Conservation (phyloP, 2,113 vertebrate species). For the Syngnathoides biaculeatus region DNA sequence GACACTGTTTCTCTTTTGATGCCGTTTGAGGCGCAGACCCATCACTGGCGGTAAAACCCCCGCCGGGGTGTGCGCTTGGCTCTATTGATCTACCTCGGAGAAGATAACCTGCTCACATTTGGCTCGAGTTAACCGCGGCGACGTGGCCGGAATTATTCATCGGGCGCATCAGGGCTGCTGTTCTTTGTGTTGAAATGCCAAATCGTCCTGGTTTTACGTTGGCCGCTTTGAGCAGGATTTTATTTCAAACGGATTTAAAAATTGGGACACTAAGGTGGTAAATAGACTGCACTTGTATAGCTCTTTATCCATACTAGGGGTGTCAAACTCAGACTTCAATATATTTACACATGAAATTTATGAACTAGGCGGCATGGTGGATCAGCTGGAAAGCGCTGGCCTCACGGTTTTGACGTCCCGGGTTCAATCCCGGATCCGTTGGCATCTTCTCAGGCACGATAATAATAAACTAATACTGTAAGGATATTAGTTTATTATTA, state of each 20-base stretch:
- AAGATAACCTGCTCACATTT: constrained; percentile 2
- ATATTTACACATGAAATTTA: too few relatives aligned
- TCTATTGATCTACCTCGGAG: not conserved
- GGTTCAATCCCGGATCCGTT: too few relatives aligned
- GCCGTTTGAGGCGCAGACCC: not conserved
- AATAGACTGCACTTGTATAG: too few relatives aligned
- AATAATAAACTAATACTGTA: too few relatives aligned
- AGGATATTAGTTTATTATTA: too few relatives aligned
- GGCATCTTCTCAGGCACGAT: too few relatives aligned
- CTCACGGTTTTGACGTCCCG: too few relatives aligned
- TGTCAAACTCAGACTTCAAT: too few relatives aligned
- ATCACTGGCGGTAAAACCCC: not conserved
- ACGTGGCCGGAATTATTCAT: not conserved
- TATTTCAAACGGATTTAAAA: not conserved
- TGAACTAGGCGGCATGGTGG: too few relatives aligned
- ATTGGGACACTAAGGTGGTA: too few relatives aligned
- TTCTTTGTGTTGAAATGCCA: not conserved
- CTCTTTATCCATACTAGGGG: too few relatives aligned
- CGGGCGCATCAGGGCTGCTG: not conserved
- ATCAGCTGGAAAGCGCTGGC: too few relatives aligned
- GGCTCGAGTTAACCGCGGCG: not conserved
- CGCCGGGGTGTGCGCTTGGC: not conserved
- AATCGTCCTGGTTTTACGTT: not conserved
- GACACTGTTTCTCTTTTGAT: not conserved
- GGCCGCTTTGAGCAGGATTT: not conserved